Conservation (phyloP, 1,140 invertebrate species). For the Dendroctonus ponderosae region DNA sequence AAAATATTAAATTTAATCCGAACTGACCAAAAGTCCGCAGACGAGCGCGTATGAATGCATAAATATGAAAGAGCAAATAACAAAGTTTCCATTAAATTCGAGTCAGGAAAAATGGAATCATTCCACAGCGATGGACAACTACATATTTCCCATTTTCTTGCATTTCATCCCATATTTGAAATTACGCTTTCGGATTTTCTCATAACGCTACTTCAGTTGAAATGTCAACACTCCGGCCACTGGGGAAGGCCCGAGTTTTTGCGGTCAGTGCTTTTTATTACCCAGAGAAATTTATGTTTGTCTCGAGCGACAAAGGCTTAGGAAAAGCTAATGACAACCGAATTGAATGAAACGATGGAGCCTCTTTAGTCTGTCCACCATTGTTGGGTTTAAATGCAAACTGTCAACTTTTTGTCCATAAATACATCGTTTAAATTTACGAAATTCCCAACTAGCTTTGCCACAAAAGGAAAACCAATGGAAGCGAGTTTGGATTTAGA, state of each 20-base stretch:
- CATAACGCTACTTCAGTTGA: constrained; percentile 27
- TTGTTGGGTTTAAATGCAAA: background rate
- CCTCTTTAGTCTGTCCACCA: constrained; percentile 2
- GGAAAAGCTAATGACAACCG: constrained; percentile 9
- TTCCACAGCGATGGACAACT: constrained; percentile 12
- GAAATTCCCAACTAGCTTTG: too few relatives aligned
- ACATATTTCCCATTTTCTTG: constrained; percentile 23
- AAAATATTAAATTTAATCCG: background rate
- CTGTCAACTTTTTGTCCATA: too few relatives aligned
- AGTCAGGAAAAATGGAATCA: constrained; percentile 13
- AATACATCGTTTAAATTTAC: too few relatives aligned
- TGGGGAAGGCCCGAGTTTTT: constrained; percentile 23
- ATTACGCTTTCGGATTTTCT: constrained; percentile 27
- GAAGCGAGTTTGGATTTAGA: too few relatives aligned
- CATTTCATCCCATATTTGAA: constrained; percentile 24
- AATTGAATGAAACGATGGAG: constrained; percentile 21
- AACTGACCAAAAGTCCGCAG: background rate
- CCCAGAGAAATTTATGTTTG: constrained; percentile 29
- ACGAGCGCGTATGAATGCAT: background rate
- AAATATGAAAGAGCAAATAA: too few relatives aligned
- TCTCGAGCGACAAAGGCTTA: constrained; percentile 12
- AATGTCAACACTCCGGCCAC: constrained; percentile 25
- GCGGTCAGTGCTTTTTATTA: constrained; percentile 29
- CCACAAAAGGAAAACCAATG: too few relatives aligned
- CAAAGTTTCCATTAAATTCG: constrained; percentile 6